Percentiles rank a stretch among this genome's conserved stretches.
Evolutionary conservation across 1,140 invertebrate species (phyloP).

Genomic region (Sycophila sp.): DNA sequence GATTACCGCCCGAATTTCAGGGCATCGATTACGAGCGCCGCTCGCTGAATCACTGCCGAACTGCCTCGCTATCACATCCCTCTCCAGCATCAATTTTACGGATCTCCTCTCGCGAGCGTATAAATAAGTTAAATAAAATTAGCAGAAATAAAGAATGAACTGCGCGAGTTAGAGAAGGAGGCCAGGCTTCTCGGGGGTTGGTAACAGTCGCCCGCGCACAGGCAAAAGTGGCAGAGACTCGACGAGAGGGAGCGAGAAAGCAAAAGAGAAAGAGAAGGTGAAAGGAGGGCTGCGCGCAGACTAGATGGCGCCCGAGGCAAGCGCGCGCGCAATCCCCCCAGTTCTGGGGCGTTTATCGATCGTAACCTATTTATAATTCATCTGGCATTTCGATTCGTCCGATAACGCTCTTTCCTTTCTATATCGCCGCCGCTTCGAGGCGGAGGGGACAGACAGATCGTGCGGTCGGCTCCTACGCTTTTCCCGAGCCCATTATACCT

Average conservation of each 20-base stretch:
- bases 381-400: constrained; percentile 58
- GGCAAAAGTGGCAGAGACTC: no score
- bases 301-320: constrained; percentile 57
- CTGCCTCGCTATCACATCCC: no score
- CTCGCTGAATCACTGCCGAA: no score
- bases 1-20: no score
- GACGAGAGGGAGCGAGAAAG: no score
- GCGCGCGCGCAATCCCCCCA: constrained; percentile 1
- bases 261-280: not conserved
- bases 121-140: no score
- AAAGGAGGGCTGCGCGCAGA: constrained; percentile 32
- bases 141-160: not conserved
- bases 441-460: not conserved
- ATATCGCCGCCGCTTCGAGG: no score
- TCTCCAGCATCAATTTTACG: no score
- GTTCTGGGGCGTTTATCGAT: constrained; percentile 59
- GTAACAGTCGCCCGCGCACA: not conserved
- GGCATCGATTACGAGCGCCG: no score
- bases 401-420: constrained; percentile 49
- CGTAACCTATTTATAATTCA: constrained; percentile 62
- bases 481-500: no score
- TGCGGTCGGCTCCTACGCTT: no score
- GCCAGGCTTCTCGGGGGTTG: constrained; percentile 40
- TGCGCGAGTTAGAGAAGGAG: constrained; percentile 35
- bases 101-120: no score